phyloP scores from a whole-genome alignment of 1,140 invertebrate species.

The Pygmarrhopalites habei region DNA sequence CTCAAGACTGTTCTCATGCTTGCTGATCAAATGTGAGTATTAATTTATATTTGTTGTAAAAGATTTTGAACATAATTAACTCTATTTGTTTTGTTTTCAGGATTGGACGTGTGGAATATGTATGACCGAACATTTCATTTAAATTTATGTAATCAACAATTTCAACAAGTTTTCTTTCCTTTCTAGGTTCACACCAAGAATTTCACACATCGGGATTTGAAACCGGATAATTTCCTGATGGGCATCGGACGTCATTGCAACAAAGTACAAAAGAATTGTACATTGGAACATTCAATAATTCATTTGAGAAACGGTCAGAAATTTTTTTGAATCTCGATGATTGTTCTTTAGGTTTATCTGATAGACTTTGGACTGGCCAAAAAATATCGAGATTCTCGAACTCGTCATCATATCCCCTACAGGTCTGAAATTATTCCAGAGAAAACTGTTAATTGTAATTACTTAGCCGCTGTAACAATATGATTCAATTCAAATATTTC shows the following conservation, averaged over 20 bases:
- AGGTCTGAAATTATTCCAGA: too few species aligned
- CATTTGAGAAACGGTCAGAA: neutral
- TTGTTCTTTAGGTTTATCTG: constrained; percentile 64
- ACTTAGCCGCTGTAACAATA: too few species aligned
- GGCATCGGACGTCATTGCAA: constrained; percentile 90
- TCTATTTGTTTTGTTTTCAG: too few species aligned
- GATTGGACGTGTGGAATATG: constrained; percentile 3
- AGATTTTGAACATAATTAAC: too few species aligned
- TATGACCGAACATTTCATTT: too few species aligned
- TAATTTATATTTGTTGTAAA: too few species aligned
- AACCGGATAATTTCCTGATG: constrained; percentile 98
- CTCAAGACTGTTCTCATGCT: constrained; percentile 96
- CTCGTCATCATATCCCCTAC: constrained; percentile 80
- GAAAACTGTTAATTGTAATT: too few species aligned
- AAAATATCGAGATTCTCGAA: constrained; percentile 82
- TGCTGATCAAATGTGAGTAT: constrained; percentile 72
- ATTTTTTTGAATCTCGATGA: too few species aligned
- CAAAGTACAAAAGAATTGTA: constrained; percentile 52
- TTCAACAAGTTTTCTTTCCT: constrained; percentile 23
- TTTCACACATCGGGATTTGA: constrained; percentile 93
- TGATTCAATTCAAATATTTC: too few species aligned
- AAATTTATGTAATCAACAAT: too few species aligned
- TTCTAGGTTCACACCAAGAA: constrained; percentile 92
- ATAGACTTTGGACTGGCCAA: constrained; percentile 97
- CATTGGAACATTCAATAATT: neutral